Conservation (phyloP, 2,888 invertebrate species). For the Unio delphinus region DNA sequence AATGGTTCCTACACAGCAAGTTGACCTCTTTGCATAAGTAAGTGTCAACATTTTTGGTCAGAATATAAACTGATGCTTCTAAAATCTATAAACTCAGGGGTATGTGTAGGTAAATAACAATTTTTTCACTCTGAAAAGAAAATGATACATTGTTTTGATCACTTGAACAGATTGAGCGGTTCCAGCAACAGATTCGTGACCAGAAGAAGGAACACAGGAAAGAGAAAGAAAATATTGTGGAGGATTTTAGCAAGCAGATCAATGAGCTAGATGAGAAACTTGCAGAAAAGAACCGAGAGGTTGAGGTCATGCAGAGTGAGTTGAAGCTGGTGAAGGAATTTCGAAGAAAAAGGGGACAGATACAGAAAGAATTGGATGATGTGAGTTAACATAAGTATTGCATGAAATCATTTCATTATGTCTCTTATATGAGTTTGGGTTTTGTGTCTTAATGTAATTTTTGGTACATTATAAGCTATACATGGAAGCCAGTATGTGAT, state of each 20-base stretch:
- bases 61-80: no score
- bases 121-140: neutral
- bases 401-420: no score
- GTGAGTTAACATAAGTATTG: slow-evolving; percentile 34
- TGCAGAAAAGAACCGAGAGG: slow-evolving; percentile 64
- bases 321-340: slow-evolving; percentile 71
- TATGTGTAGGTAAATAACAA: neutral
- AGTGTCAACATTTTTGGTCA: no score
- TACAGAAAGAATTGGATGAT: slow-evolving; percentile 72
- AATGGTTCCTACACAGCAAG: no score
- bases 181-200: slow-evolving; percentile 64
- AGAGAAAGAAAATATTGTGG: slow-evolving; percentile 67
- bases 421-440: no score
- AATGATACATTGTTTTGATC: slow-evolving; percentile 1
- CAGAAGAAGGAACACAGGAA: slow-evolving; percentile 62
- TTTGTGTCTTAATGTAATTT: no score
- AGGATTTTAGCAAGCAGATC: slow-evolving; percentile 67
- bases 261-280: slow-evolving; percentile 66
- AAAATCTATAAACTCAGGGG: no score
- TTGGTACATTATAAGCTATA: no score
- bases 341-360: slow-evolving; percentile 65
- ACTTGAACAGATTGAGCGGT: slow-evolving; percentile 59
- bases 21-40: no score
- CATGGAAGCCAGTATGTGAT: no score
- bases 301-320: slow-evolving; percentile 68